These are phyloP conservation scores for Eulimnadia texana DNA, from an alignment of 1,140 invertebrate genomes.

Conservation along the genomic window DNA sequence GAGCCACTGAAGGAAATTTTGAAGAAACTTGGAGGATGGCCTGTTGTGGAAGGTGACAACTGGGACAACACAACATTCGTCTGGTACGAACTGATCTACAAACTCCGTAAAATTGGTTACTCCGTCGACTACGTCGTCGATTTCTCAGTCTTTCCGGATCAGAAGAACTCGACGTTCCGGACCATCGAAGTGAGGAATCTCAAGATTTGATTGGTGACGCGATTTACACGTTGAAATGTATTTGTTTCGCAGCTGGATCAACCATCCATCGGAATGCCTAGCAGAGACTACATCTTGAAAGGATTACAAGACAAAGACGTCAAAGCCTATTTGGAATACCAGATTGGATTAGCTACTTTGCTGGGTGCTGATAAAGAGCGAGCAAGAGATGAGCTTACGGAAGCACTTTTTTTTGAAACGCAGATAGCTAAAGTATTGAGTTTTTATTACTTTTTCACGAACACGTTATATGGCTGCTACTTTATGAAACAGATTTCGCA, in stretches of 20 bases:
- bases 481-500: conserved; percentile 54
- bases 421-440: conserved; percentile 70
- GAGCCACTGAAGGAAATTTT: conserved; percentile 52
- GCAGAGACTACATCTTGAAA: conserved; percentile 76
- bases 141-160: conserved; percentile 72
- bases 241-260: conserved; percentile 63
- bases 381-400: conserved; percentile 58
- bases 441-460: neutral
- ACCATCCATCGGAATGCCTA: conserved; percentile 62
- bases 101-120: conserved; percentile 59
- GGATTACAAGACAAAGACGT: conserved; percentile 63
- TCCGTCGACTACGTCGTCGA: conserved; percentile 85
- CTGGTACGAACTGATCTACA: conserved; percentile 69
- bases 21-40: conserved; percentile 74
- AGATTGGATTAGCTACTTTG: conserved; percentile 72
- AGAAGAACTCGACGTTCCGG: conserved; percentile 73
- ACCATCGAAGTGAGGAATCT: conserved; percentile 63
- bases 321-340: conserved; percentile 61
- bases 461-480: neutral
- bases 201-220: neutral
- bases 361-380: conserved; percentile 58
- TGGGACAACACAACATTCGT: conserved; percentile 58
- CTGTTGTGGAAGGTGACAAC: conserved; percentile 55
- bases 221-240: neutral
- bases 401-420: conserved; percentile 85